phyloP scores from a whole-genome alignment of 2,888 invertebrate species.

The Cantharis nigra region DNA sequence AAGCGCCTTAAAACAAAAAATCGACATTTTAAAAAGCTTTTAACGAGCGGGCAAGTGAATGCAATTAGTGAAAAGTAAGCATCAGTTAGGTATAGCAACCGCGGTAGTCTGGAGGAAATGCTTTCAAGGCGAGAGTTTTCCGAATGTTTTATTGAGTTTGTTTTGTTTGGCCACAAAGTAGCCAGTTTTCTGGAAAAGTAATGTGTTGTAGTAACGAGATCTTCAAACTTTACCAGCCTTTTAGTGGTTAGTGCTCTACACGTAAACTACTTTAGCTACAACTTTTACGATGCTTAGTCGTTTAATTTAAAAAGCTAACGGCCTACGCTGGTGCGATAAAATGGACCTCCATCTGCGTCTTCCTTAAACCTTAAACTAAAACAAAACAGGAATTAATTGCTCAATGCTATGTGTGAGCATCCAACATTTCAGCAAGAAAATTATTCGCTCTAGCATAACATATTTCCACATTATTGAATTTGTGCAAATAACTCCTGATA shows the following conservation, averaged over 20 bases:
- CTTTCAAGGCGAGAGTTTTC: constrained; percentile 23
- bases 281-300: background rate
- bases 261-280: constrained; percentile 26
- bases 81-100: background rate
- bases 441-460: background rate
- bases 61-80: constrained; percentile 2
- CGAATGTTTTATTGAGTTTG: constrained; percentile 31
- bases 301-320: background rate
- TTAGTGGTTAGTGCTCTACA: constrained; percentile 32
- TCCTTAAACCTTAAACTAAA: background rate
- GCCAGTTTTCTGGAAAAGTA: constrained; percentile 44
- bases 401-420: background rate
- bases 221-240: constrained; percentile 44
- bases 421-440: background rate
- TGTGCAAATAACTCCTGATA: background rate
- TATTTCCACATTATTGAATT: background rate
- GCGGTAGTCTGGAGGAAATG: constrained; percentile 5
- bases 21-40: background rate
- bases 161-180: constrained; percentile 44
- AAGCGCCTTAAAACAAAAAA: background rate
- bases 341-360: background rate
- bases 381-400: background rate
- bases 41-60: background rate
- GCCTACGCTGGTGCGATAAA: background rate
- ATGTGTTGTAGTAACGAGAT: constrained; percentile 44